Percentiles rank a stretch among this genome's conserved stretches.
Evolutionary conservation across 2,888 invertebrate genomes (phyloP).

Genomic region (Gisinianus flammeolus): DNA sequence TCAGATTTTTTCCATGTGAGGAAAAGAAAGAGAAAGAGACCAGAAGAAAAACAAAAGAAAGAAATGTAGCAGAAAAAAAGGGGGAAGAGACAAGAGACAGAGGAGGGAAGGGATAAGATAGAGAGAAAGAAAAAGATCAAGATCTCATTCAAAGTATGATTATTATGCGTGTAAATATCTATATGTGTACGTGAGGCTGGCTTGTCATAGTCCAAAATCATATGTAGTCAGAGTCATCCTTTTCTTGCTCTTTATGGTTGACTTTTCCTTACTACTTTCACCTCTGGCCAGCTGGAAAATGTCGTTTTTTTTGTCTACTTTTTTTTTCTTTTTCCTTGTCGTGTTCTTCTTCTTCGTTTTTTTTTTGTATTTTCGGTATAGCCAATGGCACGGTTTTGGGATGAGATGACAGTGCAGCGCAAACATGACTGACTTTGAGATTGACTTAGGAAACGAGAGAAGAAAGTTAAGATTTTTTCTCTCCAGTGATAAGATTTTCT

Average conservation of each 20-base stretch:
- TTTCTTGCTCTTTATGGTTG: background rate
- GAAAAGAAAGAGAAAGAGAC: background rate
- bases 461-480: constrained; percentile 13
- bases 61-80: background rate
- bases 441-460: constrained; percentile 11
- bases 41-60: background rate
- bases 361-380: too few relatives aligned
- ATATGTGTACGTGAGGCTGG: too few relatives aligned
- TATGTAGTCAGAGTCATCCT: too few relatives aligned
- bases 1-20: too few relatives aligned
- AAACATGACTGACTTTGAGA: constrained; percentile 23
- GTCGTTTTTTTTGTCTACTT: background rate
- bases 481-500: background rate
- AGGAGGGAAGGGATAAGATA: too few relatives aligned
- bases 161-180: constrained; percentile 8
- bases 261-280: background rate
- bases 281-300: constrained; percentile 12
- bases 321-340: background rate
- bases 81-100: background rate
- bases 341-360: background rate
- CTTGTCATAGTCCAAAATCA: too few relatives aligned
- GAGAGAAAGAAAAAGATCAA: too few relatives aligned
- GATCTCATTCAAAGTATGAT: background rate
- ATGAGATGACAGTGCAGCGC: background rate
- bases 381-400: too few relatives aligned